Percentiles rank a stretch among this genome's conserved stretches.
Conservation (phyloP, 2,888 invertebrate genomes). For the Diplazon laetatorius region DNA sequence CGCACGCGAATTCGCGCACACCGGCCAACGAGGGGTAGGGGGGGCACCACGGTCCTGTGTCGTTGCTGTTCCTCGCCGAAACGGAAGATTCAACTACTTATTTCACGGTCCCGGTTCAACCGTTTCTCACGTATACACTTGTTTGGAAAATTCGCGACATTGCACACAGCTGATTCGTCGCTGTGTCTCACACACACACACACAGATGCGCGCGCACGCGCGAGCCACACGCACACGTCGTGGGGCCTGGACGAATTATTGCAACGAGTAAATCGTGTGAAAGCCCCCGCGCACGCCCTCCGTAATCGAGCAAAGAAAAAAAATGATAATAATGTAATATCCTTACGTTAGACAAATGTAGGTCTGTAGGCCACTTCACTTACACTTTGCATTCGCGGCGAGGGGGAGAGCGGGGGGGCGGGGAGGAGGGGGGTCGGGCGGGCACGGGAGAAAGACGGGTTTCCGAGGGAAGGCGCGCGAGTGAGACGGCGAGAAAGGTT, state of each 20-base stretch:
- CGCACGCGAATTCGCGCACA: conserved; percentile 25
- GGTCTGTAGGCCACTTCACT: conserved; percentile 95
- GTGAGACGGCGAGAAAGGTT: neutral
- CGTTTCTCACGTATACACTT: conserved; percentile 55
- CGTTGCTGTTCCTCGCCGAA: conserved; percentile 58
- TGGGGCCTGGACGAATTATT: neutral
- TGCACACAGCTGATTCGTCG: conserved; percentile 23
- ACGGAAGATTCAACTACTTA: conserved; percentile 53
- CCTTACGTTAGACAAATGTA: conserved; percentile 88
- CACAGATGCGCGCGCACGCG: too few relatives aligned
- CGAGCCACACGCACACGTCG: too few relatives aligned
- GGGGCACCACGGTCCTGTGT: conserved; percentile 30
- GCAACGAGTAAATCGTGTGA: conserved; percentile 2
- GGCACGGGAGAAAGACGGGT: neutral
- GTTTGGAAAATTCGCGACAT: conserved; percentile 55
- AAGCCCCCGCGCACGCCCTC: conserved; percentile 38
- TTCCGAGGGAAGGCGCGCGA: conserved; percentile 31
- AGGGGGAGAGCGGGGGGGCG: conserved; percentile 45
- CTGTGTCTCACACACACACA: conserved; percentile 26
- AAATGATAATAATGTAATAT: too few relatives aligned
- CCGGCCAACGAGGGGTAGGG: conserved; percentile 40
- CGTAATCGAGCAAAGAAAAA: conserved; percentile 49
- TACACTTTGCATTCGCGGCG: conserved; percentile 88
- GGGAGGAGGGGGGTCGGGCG: conserved; percentile 12
- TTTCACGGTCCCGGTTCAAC: conserved; percentile 61